Evolutionary conservation across 2,113 vertebrate species (phyloP).

Genomic region (Noctilio leporinus): DNA sequence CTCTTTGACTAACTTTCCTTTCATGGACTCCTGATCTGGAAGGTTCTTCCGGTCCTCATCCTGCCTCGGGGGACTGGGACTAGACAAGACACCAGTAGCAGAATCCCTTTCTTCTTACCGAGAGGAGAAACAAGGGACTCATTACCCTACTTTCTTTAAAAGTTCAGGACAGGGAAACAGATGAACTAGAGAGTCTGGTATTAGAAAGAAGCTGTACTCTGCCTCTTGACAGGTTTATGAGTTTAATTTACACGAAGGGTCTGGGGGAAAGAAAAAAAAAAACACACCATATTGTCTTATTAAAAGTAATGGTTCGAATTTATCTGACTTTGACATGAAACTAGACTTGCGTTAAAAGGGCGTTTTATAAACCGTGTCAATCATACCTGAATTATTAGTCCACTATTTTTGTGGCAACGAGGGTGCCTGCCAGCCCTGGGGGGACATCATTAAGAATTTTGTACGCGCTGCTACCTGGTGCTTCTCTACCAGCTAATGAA

Average conservation of each 20-base stretch:
- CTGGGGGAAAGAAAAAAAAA: neutral
- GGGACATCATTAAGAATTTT: neutral
- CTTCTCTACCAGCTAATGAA: neutral
- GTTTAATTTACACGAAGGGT: neutral
- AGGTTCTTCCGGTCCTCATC: neutral
- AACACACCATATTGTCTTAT: neutral
- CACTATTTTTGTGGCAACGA: neutral
- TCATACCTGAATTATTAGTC: slow-evolving; percentile 4
- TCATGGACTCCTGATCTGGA: neutral
- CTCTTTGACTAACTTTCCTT: neutral
- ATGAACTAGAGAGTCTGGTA: neutral
- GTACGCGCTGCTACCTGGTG: accelerated
- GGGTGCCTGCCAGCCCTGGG: neutral
- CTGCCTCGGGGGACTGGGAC: neutral
- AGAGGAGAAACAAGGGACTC: neutral
- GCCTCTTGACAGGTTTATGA: slow-evolving; percentile 23
- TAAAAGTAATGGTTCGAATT: slow-evolving; percentile 12
- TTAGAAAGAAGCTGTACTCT: neutral
- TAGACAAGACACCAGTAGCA: neutral
- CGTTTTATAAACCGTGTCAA: slow-evolving; percentile 7
- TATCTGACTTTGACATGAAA: neutral
- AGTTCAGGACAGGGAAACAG: neutral
- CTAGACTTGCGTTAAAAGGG: neutral
- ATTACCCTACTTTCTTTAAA: slow-evolving; percentile 43
- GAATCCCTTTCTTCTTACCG: neutral